These are phyloP conservation scores for Halcyon chelicuti DNA, from an alignment of 2,797 vertebrate genomes.

Conservation along the genomic window DNA sequence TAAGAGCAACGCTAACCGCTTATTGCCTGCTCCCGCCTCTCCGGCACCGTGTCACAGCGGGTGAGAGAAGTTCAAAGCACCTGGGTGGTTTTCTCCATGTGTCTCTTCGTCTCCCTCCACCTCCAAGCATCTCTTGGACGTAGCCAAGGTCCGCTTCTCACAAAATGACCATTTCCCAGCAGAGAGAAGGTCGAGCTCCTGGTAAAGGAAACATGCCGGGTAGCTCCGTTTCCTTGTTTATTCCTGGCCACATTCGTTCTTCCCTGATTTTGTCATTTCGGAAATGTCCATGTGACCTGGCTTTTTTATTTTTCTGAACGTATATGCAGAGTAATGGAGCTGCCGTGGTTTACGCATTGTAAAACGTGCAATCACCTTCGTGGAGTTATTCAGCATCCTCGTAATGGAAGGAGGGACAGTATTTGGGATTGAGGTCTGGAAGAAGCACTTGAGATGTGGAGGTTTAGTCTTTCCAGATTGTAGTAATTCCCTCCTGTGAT, in stretches of 20 bases:
- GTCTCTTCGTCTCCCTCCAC: neutral
- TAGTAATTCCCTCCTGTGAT: neutral
- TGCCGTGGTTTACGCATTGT: rapidly evolving
- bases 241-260: neutral
- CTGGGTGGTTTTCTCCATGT: neutral
- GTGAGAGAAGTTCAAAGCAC: neutral
- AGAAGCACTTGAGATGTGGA: neutral
- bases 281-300: neutral
- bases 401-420: neutral
- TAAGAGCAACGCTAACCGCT: neutral
- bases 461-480: neutral
- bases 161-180: neutral
- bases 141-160: neutral
- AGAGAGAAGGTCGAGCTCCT: neutral
- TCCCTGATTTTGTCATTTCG: neutral
- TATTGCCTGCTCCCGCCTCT: neutral
- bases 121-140: rapidly evolving
- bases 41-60: neutral
- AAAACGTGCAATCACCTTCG: neutral
- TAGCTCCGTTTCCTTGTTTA: conserved; percentile 26
- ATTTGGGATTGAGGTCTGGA: neutral
- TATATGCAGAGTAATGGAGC: neutral
- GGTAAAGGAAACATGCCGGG: neutral
- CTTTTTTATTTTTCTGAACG: neutral
- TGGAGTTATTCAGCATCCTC: neutral